Conservation (phyloP, 2,888 invertebrate species). For the Neria commutata region DNA sequence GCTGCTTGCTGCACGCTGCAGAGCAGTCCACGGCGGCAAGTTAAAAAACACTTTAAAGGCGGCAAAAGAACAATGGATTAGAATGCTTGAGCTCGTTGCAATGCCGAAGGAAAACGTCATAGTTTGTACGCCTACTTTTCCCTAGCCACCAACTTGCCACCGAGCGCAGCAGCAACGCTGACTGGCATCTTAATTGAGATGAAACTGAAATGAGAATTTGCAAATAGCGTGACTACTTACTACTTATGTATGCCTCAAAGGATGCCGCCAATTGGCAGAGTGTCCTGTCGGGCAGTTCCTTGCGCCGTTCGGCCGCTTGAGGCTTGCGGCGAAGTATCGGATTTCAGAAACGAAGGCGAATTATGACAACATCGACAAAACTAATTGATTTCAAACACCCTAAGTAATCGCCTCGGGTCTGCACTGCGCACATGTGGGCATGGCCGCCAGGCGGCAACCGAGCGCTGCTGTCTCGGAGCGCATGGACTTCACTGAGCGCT, state of each 20-base stretch:
- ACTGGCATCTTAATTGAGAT: conserved; percentile 47
- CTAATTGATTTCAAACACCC: conserved; percentile 61
- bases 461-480: neutral
- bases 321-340: conserved; percentile 10
- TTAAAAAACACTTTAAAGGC: conserved; percentile 42
- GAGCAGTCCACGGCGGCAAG: conserved; percentile 51
- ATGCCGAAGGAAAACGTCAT: conserved; percentile 9
- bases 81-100: conserved; percentile 12
- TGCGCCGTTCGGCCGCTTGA: conserved; percentile 7
- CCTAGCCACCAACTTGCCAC: neutral
- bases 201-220: conserved; percentile 53
- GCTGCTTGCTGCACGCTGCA: neutral
- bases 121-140: conserved; percentile 11
- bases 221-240: conserved; percentile 42
- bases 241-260: conserved; percentile 2
- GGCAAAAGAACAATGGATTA: conserved; percentile 31
- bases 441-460: conserved; percentile 11
- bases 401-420: conserved; percentile 47
- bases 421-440: conserved; percentile 37
- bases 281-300: conserved; percentile 5
- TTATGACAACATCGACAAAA: conserved; percentile 61
- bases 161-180: conserved; percentile 19
- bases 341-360: conserved; percentile 42
- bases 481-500: neutral
- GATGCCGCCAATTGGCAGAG: conserved; percentile 15